phyloP scores from a whole-genome alignment of 2,797 vertebrate species.

The Mormyrus proboscirostris region DNA sequence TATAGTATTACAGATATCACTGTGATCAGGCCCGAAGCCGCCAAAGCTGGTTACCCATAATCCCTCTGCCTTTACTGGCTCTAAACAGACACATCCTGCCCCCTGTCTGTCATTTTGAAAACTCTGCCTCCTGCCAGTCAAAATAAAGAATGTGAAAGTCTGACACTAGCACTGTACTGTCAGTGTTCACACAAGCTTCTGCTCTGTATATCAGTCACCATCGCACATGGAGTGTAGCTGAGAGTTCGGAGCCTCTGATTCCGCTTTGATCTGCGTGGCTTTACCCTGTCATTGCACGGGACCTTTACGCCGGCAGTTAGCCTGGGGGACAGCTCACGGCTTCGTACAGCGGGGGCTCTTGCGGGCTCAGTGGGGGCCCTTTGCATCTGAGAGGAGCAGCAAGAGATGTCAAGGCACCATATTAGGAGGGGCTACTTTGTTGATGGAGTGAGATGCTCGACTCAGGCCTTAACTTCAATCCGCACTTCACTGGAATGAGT shows the following conservation, averaged over 20 bases:
- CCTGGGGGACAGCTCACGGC: background rate
- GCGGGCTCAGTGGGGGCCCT: background rate
- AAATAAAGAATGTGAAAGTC: background rate
- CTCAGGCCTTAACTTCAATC: background rate
- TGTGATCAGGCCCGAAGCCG: background rate
- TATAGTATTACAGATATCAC: background rate
- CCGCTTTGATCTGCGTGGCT: background rate
- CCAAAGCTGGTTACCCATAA: background rate
- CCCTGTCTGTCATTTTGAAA: background rate
- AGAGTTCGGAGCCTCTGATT: background rate
- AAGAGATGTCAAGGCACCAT: background rate
- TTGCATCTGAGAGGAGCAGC: background rate
- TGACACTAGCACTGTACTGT: background rate
- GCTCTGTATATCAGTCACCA: background rate
- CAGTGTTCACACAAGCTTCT: background rate
- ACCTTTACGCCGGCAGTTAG: background rate
- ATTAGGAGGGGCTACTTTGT: background rate
- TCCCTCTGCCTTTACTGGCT: background rate
- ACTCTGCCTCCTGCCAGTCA: background rate
- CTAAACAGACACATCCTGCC: background rate
- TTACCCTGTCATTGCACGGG: background rate
- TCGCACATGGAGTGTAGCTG: background rate
- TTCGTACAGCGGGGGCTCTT: background rate
- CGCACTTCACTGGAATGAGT: background rate
- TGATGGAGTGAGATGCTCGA: background rate